Evolutionary conservation across 2,113 vertebrate genomes (phyloP).

Genomic region (Calyptomena viridis): DNA sequence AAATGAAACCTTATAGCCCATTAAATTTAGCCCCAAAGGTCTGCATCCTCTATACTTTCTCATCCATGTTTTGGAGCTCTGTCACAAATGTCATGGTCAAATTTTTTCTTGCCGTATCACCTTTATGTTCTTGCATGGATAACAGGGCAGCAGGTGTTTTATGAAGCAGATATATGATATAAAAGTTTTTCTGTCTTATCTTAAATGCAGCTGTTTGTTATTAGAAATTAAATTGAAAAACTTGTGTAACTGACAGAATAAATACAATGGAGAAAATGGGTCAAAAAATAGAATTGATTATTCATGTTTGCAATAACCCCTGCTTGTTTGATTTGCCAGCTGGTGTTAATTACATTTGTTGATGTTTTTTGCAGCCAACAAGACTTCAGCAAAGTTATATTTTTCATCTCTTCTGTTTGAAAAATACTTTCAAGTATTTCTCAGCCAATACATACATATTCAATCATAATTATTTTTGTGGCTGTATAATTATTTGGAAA

Average conservation of each 20-base stretch:
- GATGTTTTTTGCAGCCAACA: neutral
- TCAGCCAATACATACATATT: neutral
- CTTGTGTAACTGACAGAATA: neutral
- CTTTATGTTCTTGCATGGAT: neutral
- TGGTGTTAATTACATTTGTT: neutral
- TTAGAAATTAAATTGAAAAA: neutral
- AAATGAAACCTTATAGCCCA: neutral
- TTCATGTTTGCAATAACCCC: neutral
- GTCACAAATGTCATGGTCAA: neutral
- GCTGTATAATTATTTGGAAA: neutral
- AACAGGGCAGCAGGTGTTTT: neutral
- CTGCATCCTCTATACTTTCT: neutral
- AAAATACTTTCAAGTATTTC: neutral
- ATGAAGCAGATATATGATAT: neutral
- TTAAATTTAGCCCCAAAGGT: neutral
- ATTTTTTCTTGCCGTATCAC: neutral
- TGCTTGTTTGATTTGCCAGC: neutral
- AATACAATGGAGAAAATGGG: neutral
- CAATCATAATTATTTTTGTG: neutral
- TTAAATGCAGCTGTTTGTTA: neutral
- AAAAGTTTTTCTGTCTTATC: neutral
- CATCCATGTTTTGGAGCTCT: neutral
- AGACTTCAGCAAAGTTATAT: neutral
- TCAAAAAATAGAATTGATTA: neutral
- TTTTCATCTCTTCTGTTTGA: neutral